phyloP scores from a whole-genome alignment of 2,888 invertebrate genomes.

The Philaethria dido region DNA sequence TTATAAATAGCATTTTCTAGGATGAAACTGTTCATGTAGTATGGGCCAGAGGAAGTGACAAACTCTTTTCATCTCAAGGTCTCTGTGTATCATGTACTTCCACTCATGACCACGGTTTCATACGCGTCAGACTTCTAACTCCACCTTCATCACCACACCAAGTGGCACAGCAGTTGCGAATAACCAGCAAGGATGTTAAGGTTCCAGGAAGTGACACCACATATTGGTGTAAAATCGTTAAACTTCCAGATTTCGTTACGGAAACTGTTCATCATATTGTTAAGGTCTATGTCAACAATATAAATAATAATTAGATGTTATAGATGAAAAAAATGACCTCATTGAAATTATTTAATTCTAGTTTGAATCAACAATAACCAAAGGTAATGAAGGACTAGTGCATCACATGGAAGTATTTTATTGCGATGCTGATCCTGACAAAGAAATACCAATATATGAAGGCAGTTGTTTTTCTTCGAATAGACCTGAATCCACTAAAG shows the following conservation, averaged over 20 bases:
- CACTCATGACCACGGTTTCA: slow-evolving; percentile 87
- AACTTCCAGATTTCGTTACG: slow-evolving; percentile 87
- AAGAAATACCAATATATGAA: slow-evolving; percentile 90
- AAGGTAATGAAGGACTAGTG: slow-evolving; percentile 92
- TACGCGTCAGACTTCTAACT: slow-evolving; percentile 87
- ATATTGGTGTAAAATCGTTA: slow-evolving; percentile 97
- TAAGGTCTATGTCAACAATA: slow-evolving; percentile 73
- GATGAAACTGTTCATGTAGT: slow-evolving; percentile 95
- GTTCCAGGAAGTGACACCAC: slow-evolving; percentile 96
- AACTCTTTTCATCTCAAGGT: slow-evolving; percentile 87
- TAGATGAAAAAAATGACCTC: not conserved
- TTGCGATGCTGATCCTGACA: slow-evolving; percentile 89
- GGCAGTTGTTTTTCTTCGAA: slow-evolving; percentile 92
- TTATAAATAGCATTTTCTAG: slow-evolving; percentile 68
- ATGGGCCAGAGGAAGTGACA: slow-evolving; percentile 92
- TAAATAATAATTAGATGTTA: not conserved
- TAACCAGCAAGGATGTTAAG: slow-evolving; percentile 86
- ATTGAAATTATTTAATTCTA: slow-evolving; percentile 58
- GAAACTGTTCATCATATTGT: slow-evolving; percentile 90
- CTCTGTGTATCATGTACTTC: slow-evolving; percentile 83
- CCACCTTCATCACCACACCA: slow-evolving; percentile 63
- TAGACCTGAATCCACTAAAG: slow-evolving; percentile 90
- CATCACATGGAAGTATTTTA: slow-evolving; percentile 99
- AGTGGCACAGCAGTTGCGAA: slow-evolving; percentile 82
- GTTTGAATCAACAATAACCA: slow-evolving; percentile 94